Percentiles rank a stretch among this genome's conserved stretches.
Evolutionary conservation across 1,140 invertebrate species (phyloP).

Genomic region (Drosophila azteca): DNA sequence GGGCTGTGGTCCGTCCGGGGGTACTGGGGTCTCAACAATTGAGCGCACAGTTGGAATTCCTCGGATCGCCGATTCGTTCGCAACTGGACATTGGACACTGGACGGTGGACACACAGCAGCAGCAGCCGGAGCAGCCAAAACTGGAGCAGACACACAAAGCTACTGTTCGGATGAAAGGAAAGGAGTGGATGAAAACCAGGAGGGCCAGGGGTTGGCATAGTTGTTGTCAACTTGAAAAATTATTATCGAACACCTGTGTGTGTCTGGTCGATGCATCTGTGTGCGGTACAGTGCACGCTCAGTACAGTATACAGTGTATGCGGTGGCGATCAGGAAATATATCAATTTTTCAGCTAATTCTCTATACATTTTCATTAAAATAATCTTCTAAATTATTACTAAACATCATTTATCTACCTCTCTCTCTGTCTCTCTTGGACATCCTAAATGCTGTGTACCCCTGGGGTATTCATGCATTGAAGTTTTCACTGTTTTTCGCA

Average conservation of each 20-base stretch:
- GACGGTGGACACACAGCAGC: constrained; percentile 1
- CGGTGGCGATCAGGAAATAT: too few relatives aligned
- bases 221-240: constrained; percentile 70
- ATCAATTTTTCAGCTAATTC: too few relatives aligned
- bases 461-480: too few relatives aligned
- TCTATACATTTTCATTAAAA: too few relatives aligned
- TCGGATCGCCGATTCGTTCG: constrained; percentile 50
- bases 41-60: constrained; percentile 77
- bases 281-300: background rate
- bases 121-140: constrained; percentile 46
- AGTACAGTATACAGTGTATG: too few relatives aligned
- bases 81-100: constrained; percentile 44
- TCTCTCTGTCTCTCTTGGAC: too few relatives aligned
- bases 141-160: constrained; percentile 55
- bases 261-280: constrained; percentile 21
- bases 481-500: background rate
- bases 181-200: constrained; percentile 8
- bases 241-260: constrained; percentile 79
- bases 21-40: constrained; percentile 50
- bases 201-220: constrained; percentile 47
- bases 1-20: background rate
- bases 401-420: too few relatives aligned
- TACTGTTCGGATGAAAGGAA: constrained; percentile 4
- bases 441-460: too few relatives aligned
- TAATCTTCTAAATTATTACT: too few relatives aligned